Evolutionary conservation across 2,888 invertebrate species (phyloP).

Genomic region (Coenonympha glycerion): DNA sequence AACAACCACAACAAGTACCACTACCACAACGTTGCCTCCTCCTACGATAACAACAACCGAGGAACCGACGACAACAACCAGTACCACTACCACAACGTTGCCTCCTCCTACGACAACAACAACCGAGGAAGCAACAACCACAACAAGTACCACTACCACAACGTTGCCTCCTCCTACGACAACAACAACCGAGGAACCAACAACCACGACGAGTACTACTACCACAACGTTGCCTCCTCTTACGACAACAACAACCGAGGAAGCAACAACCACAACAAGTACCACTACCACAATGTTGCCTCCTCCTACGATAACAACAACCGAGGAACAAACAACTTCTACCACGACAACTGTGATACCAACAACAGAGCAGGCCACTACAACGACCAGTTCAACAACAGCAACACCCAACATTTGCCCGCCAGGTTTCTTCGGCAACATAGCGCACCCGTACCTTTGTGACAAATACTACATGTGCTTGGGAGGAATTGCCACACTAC

Average conservation of each 20-base stretch:
- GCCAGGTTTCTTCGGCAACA: slow-evolving; percentile 35
- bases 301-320: neutral
- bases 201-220: neutral
- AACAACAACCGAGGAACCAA: neutral
- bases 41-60: neutral
- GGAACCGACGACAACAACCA: neutral
- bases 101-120: neutral
- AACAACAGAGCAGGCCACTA: neutral
- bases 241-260: neutral
- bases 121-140: neutral
- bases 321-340: neutral
- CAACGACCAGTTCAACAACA: neutral
- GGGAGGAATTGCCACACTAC: slow-evolving; percentile 33
- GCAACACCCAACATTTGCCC: slow-evolving; percentile 31
- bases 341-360: neutral
- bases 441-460: slow-evolving; percentile 41
- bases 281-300: neutral
- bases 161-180: neutral
- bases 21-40: too few relatives aligned
- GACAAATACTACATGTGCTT: slow-evolving; percentile 42
- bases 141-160: neutral
- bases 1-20: too few relatives aligned
- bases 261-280: neutral
- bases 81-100: neutral
- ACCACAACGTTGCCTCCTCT: neutral